Evolutionary conservation across 2,113 vertebrate species (phyloP), one percentile per base, ranked within the genome.

Genomic region (Genyomyrus donnyi): DNA sequence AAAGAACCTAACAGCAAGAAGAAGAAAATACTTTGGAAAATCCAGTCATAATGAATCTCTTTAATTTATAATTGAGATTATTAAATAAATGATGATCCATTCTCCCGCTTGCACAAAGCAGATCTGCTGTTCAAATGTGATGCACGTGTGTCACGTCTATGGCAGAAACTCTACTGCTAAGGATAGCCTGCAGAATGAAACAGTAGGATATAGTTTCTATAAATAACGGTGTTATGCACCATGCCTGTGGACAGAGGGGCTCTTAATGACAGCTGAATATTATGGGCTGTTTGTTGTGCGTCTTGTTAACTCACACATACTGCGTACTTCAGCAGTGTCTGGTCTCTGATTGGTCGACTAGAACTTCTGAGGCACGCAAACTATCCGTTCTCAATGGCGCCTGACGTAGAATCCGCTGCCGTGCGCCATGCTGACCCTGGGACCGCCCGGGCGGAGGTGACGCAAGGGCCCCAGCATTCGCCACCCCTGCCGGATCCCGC

Each of bases 1-100:
- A 92, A 85, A 91, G 88, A 50, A 35, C 50, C 49, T 8, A 1
- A 88, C 91, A 91, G 92, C 90, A 91, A 91, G 90, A 92, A 24
- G 88, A 85, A 48, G 70, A 66, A 91, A 91, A 91, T 91, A 91
- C 89, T 93, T 86, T 91, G 89, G 84, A 93, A 89, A 93, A 91
- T 91, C 92, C 90, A 94, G 94, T 94, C 93, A 95, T 94, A 93
- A 90, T 66, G 80, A 70, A 92, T 88, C 27, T 92, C 93, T 93
- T 93, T 93, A 91, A 94, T 94, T 90, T 93, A 93, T 94, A 93
- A 94, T 93, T 94, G 90, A 94, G 93, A 92, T 48, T 48, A 49
- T 66, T 93, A 92, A 91, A 94, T 94, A 92, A 89, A 93, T 93
- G 91, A 94, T 93, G 88, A 48, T 86, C 70, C 49, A 52, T 87